Base-by-base conservation (phyloP, 2,797 vertebrate species). In the Pseudochirops corinnae region DNA sequence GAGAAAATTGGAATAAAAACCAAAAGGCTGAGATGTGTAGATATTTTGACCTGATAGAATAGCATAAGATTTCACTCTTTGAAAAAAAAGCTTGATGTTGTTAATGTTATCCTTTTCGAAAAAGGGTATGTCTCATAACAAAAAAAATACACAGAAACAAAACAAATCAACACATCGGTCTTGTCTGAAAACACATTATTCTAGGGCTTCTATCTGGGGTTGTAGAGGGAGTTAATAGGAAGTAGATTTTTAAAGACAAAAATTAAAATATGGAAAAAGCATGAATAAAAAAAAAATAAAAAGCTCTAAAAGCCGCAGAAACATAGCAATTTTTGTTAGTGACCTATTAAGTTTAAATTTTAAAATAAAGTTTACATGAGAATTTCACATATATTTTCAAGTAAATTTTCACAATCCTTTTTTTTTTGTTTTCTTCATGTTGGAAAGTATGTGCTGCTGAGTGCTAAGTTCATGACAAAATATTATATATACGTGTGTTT, bases 1-100 rank as follows among this genome's bases (percentile, higher is more conserved):
- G 60, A 97, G 90, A 97, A 96, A 62, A 96, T 46, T 90, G 91
- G 90, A 97, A 96, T 74, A 96, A 96, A 97, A 96, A 93, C 58
- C 16, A 94, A 93, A 96, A 67, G 33, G 87, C 92, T 92, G 82
- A 91, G 14, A 92, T 28, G 62, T 67, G 46, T 90, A 93, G 92
- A 94, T 55, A 31, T 93, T 95, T 94, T 92, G 94, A 95, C n/a
- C 96, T 92, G 55, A 55, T 95, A 91, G 90, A 95, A 62, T 57
- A 31, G 96, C 18, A 96, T 55, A 29, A 95, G 87, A 95, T 94
- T 82, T 96, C 90, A 96, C 92, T 56, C 14, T 5, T 92, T 62
- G 93, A 91, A 9, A 82, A 95, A 90, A 94, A 96, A 56, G 91
- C 11, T 18, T 93, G 31, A 95, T 94, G 93, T 82, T 95, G 62